These are phyloP conservation scores for Otus scops DNA, from an alignment of 2,797 vertebrate genomes.

Conservation along the genomic window DNA sequence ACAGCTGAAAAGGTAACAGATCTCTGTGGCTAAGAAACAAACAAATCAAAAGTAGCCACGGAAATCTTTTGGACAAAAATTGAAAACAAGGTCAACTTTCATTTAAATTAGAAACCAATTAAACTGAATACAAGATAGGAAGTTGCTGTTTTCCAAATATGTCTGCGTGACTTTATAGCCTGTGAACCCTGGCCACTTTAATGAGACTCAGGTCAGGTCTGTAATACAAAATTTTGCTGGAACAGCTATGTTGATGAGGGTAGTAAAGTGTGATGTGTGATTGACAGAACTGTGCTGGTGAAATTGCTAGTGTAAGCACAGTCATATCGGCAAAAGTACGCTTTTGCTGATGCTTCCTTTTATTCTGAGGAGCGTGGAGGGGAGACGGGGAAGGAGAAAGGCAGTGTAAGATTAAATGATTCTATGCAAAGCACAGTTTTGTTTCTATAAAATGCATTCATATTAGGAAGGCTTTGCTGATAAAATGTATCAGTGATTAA, in stretches of 20 bases:
- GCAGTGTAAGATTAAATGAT: background rate
- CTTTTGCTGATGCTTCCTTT: conserved; percentile 34
- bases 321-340: background rate
- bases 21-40: background rate
- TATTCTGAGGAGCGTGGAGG: background rate
- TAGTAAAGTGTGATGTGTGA: conserved; percentile 41
- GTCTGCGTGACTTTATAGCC: background rate
- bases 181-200: conserved; percentile 20
- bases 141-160: conserved; percentile 17
- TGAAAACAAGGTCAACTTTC: background rate
- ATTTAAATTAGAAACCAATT: conserved; percentile 23
- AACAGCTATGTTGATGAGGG: conserved; percentile 37
- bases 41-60: background rate
- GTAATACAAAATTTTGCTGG: conserved; percentile 47
- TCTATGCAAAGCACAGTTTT: background rate
- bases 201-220: conserved; percentile 36
- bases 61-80: background rate
- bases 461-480: background rate
- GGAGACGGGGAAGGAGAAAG: background rate
- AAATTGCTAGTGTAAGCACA: conserved; percentile 25
- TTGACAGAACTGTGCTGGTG: conserved; percentile 35
- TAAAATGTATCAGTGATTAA: background rate
- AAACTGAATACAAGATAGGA: conserved; percentile 13
- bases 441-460: background rate
- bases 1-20: background rate